These are phyloP conservation scores for Poeciliopsis gracilis DNA, from an alignment of 2,797 vertebrate genomes.

Conservation along the genomic window DNA sequence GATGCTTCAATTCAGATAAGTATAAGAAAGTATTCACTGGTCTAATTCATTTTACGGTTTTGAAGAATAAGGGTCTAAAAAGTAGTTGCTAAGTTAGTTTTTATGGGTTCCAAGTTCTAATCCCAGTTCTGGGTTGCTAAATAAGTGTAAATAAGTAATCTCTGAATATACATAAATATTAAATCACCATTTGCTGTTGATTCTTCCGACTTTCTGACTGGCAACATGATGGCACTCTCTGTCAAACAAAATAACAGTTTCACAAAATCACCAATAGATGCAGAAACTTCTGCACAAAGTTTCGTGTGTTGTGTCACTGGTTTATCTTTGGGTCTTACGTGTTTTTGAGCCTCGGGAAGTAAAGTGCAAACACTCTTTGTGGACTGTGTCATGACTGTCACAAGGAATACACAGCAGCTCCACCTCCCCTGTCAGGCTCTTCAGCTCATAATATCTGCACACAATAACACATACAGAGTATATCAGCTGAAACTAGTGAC, in stretches of 20 bases:
- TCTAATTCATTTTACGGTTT: no score
- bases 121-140: no score
- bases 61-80: no score
- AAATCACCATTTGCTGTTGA: conserved; percentile 41
- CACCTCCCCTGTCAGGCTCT: conserved; percentile 58
- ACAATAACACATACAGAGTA: not conserved
- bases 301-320: not conserved
- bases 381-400: conserved; percentile 34
- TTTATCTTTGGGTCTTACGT: conserved; percentile 32
- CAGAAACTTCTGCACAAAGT: conserved; percentile 6
- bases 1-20: no score
- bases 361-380: conserved; percentile 58
- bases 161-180: not conserved
- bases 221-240: conserved; percentile 23
- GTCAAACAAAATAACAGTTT: conserved; percentile 19
- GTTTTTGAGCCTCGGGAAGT: conserved; percentile 21
- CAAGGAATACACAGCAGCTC: conserved; percentile 68
- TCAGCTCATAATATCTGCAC: conserved; percentile 68
- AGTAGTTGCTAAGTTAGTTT: no score
- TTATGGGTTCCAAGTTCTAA: no score
- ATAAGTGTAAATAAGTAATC: no score
- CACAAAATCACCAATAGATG: conserved; percentile 7
- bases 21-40: no score
- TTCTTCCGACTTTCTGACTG: conserved; percentile 11
- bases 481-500: not conserved